Evolutionary conservation across 2,797 vertebrate genomes (phyloP).

Genomic region (Lepus oiostolus): DNA sequence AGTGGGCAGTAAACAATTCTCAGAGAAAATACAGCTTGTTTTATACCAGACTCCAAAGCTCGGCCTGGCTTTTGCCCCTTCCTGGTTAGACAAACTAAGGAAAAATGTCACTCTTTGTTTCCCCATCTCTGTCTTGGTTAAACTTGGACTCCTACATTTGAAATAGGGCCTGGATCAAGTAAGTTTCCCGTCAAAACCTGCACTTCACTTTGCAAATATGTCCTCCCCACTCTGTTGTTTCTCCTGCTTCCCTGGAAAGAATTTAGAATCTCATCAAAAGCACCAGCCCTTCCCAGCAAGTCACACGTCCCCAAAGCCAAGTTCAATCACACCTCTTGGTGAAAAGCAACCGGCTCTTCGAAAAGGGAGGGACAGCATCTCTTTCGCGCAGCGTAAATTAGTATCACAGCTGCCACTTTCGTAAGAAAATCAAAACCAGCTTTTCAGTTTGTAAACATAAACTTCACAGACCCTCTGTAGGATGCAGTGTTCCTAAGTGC

Average conservation of each 20-base stretch:
- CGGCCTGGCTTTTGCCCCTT: slow-evolving; percentile 39
- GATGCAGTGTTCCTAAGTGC: slow-evolving; percentile 81
- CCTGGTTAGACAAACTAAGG: slow-evolving; percentile 34
- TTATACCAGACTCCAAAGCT: background rate
- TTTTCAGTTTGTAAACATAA: slow-evolving; percentile 81
- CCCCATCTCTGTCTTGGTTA: background rate
- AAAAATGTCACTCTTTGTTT: background rate
- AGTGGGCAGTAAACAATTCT: background rate
- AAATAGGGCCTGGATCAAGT: slow-evolving; percentile 6
- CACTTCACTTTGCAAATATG: slow-evolving; percentile 11
- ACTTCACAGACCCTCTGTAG: slow-evolving; percentile 79
- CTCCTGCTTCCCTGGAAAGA: slow-evolving; percentile 62
- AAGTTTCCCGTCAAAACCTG: slow-evolving; percentile 51
- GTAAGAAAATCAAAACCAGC: slow-evolving; percentile 79
- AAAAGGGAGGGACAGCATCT: slow-evolving; percentile 62
- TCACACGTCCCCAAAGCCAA: slow-evolving; percentile 68
- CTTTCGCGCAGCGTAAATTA: slow-evolving; percentile 80
- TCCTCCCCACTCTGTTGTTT: background rate
- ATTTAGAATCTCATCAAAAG: slow-evolving; percentile 80
- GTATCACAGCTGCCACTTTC: slow-evolving; percentile 78
- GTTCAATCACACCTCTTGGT: slow-evolving; percentile 10
- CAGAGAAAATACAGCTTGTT: slow-evolving; percentile 48
- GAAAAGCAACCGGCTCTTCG: slow-evolving; percentile 71
- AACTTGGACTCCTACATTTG: background rate
- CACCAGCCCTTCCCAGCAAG: slow-evolving; percentile 75